Evolutionary conservation across 1,140 invertebrate species (phyloP), one percentile per base, ranked within the genome.

Genomic region (Meteorus sp.): DNA sequence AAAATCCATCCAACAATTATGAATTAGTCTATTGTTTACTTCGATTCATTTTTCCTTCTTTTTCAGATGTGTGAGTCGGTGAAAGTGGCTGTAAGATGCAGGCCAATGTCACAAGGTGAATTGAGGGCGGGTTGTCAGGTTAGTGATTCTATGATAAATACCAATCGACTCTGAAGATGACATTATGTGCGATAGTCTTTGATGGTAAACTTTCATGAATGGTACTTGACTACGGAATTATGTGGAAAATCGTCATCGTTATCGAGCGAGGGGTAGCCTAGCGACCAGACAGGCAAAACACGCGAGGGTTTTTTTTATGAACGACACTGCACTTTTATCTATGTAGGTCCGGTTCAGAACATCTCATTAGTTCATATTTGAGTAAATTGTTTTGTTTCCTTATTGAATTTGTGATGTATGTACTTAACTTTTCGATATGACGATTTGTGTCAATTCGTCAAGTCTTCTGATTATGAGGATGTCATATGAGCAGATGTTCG

Each of bases 51-150:
- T 39, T 52, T 3, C 1, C 31, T 55, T 39, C 2, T 35, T 59
- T 68, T 73, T 27, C 57, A 80, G 71, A 87, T 87, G 86, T 85
- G 88, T 41, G 94, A 96, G 81, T 85, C 89, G 63, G 93, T 96
- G 17, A 93, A 92, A 82, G 93, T 96, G 13, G 90, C 95, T 43
- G 92, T 95, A 59, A 83, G 94, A 79, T 97, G 94, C 83, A 87
- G 94, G 29, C 94, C 94, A 13, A 91, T 95, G 85, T 72, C 70
- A 50, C 65, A 72, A 41, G 68, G 69, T 13, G 78, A 80, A 54
- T 48, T 67, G 58, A 73, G 76, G 29, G 68, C 75, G 43, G 75
- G 72, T 61, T 78, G 75, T 68, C 69, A 69, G 64, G 78, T 79
- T 69, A 31, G 20, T 37, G n/a, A 15, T 6, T 17, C 8, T 15